Percentiles rank a stretch among this genome's conserved stretches.
Evolutionary conservation across 2,113 vertebrate genomes (phyloP).

Genomic region (Oceanodroma tethys): DNA sequence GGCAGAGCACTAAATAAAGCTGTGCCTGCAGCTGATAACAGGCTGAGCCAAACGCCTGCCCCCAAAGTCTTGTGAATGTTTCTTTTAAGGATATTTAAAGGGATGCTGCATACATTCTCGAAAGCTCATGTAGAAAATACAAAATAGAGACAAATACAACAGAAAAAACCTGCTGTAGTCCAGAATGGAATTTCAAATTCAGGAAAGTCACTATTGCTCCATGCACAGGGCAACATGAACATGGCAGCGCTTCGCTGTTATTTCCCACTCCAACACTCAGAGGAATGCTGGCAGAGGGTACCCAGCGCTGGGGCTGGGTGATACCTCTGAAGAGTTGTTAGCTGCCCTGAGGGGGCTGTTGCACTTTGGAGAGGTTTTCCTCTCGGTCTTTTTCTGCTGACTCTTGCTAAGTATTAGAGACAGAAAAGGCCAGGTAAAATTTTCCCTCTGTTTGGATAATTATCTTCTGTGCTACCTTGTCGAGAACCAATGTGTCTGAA

Average conservation of each 20-base stretch:
- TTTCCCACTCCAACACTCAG: background rate
- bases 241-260: rapidly evolving
- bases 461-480: background rate
- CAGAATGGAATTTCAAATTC: background rate
- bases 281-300: background rate
- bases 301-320: background rate
- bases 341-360: background rate
- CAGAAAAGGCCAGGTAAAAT: background rate
- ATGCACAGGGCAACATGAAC: background rate
- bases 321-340: background rate
- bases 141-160: background rate
- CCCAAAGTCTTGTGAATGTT: background rate
- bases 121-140: background rate
- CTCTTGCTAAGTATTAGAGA: background rate
- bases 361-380: background rate
- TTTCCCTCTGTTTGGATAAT: background rate
- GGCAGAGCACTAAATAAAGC: background rate
- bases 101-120: background rate
- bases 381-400: background rate
- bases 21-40: background rate
- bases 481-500: background rate
- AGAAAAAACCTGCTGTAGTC: background rate
- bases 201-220: background rate
- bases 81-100: background rate
- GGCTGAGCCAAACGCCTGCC: background rate